Evolutionary conservation across 2,113 vertebrate species (phyloP), one percentile per base, ranked within the genome.

Genomic region (Rana temporaria): DNA sequence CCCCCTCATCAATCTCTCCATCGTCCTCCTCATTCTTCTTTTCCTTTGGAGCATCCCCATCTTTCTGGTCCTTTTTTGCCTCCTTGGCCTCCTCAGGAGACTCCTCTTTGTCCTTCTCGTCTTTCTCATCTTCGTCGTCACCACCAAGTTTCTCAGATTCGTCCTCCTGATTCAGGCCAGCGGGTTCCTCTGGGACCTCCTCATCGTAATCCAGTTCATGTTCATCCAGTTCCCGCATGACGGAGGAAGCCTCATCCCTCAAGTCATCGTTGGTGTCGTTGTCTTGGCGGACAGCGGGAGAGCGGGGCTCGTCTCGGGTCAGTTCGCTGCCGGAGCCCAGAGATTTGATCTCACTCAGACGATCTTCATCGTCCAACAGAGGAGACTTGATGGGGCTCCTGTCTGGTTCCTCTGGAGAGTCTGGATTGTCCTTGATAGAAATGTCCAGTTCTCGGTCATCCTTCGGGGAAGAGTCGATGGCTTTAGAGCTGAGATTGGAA

Each of bases 191-290:
- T 0, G 96, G 98, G 6, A 99, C 98, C 86, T 99, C 98, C 89
- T 99, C 98, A 0, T 99, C 98, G 2, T 99, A 99, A 90, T 99
- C 98, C 81, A 99, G 88, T 83, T 99, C 98, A 0, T 99, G 98
- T 52, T 99, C 98, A 0, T 99, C 98, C 65, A 99, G 91, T 68
- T 99, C 98, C 26, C 98, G 90, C 4, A 95, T 97, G 82, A 97
- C 97, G 0, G 97, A 98, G 0, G 94, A 95, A 0, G 96, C 95
- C 85, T 99, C 98, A 0, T 97, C 96, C 59, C 96, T 93, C 56
- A 96, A 89, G 85, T 97, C 95, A 0, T 94, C 93, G 0, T 86
- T 32, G 63, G 86, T 17, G 57, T 84, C 82, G 70, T 89, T 87
- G 17, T 73, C 62, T 52, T 30, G 62, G 4, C 90, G 87, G 22